Percentiles rank a stretch among this genome's conserved stretches.
Evolutionary conservation across 1,140 invertebrate genomes (phyloP).

Genomic region (Tetramorium parvispinum): DNA sequence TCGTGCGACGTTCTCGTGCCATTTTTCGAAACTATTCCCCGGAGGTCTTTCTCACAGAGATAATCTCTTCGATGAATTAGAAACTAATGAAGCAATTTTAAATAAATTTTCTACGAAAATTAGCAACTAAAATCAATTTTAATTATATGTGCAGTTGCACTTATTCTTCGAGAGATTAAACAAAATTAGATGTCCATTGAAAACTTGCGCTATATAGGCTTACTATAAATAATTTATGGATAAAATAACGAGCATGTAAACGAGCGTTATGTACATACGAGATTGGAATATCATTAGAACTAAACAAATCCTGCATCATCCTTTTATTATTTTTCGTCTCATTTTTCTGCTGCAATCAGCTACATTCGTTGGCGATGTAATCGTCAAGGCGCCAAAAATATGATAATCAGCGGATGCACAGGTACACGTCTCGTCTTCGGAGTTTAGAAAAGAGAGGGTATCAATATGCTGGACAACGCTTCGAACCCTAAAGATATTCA

Average conservation of each 20-base stretch:
- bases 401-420: slow-evolving; percentile 61
- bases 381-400: slow-evolving; percentile 60
- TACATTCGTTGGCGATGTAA: slow-evolving; percentile 18
- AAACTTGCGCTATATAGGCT: background rate
- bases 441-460: slow-evolving; percentile 39
- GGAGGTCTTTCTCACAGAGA: background rate
- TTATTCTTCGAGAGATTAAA: background rate
- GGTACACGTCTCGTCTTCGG: slow-evolving; percentile 31
- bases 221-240: slow-evolving; percentile 28
- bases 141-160: background rate
- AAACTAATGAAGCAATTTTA: slow-evolving; percentile 44
- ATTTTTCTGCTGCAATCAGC: background rate
- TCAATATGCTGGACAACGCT: slow-evolving; percentile 45
- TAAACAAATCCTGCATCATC: slow-evolving; percentile 47
- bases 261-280: slow-evolving; percentile 27
- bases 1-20: slow-evolving; percentile 34
- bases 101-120: slow-evolving; percentile 7
- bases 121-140: background rate
- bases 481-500: slow-evolving; percentile 10
- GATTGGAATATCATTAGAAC: slow-evolving; percentile 57
- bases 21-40: background rate
- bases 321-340: background rate
- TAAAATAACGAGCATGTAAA: slow-evolving; percentile 61
- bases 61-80: slow-evolving; percentile 14
- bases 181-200: background rate